phyloP scores from a whole-genome alignment of 2,797 vertebrate species.

The Pipistrellus kuhlii region DNA sequence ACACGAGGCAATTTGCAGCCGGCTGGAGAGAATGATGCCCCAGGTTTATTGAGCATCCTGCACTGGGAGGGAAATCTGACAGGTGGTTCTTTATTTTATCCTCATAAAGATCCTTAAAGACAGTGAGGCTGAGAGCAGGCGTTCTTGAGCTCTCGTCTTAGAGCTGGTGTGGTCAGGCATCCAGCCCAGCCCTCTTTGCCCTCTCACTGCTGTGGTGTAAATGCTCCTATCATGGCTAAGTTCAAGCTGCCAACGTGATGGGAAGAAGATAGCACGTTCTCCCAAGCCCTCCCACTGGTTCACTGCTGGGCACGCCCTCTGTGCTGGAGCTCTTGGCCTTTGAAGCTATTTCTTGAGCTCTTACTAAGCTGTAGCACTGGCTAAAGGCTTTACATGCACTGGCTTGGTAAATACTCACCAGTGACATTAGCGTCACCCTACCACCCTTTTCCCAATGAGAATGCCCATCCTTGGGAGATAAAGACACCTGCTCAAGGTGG shows the following conservation, averaged over 20 bases:
- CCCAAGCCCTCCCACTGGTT: neutral
- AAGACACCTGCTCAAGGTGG: neutral
- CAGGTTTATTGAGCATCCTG: neutral
- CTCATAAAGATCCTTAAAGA: neutral
- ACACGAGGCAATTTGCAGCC: accelerated
- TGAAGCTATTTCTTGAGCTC: neutral
- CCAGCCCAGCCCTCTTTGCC: neutral
- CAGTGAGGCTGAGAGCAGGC: neutral
- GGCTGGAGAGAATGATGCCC: neutral
- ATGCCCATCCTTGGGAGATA: neutral
- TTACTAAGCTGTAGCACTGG: neutral
- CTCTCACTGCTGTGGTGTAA: accelerated
- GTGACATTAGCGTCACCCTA: neutral
- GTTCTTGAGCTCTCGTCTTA: neutral
- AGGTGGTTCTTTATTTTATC: neutral
- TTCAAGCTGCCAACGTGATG: too few species aligned
- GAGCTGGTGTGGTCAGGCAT: neutral
- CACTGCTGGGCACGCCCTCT: neutral
- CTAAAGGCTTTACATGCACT: neutral
- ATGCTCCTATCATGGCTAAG: too few species aligned
- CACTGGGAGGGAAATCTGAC: neutral
- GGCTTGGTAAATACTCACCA: neutral
- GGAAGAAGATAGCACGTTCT: neutral
- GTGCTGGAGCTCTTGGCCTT: neutral
- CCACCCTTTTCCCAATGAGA: neutral